These are phyloP conservation scores for Poecilus cupreus DNA, from an alignment of 2,888 invertebrate genomes.

Conservation along the genomic window DNA sequence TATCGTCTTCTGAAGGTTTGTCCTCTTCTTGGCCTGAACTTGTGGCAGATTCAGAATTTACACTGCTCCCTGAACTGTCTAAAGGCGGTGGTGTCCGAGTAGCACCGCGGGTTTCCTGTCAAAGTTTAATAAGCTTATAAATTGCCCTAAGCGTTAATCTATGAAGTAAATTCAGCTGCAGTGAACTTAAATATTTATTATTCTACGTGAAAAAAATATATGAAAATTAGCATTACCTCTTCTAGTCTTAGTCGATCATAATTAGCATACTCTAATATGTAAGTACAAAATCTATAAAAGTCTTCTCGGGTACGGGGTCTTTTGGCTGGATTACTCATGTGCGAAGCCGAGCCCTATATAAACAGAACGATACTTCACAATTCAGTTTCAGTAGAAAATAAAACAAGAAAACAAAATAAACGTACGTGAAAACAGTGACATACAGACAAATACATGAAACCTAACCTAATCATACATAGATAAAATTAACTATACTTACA, in stretches of 20 bases:
- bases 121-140: background rate
- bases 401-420: constrained; percentile 34
- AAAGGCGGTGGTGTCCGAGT: constrained; percentile 71
- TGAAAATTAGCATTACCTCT: constrained; percentile 70
- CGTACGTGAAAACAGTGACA: constrained; percentile 44
- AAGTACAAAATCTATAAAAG: constrained; percentile 75
- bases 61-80: constrained; percentile 73
- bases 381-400: constrained; percentile 5
- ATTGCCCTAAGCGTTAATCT: background rate
- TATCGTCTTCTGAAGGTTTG: constrained; percentile 67
- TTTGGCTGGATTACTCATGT: constrained; percentile 60
- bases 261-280: constrained; percentile 75
- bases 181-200: background rate
- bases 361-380: background rate
- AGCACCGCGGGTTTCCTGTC: constrained; percentile 47
- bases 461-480: constrained; percentile 65
- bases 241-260: constrained; percentile 72
- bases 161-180: background rate
- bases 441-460: constrained; percentile 61
- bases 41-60: constrained; percentile 68
- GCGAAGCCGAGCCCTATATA: background rate
- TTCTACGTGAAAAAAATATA: background rate
- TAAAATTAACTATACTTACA: constrained; percentile 65
- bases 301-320: constrained; percentile 74
- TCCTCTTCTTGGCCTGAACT: constrained; percentile 66